Base-by-base conservation (phyloP, 2,888 invertebrate genomes). In the Drosophila suboccidentalis region DNA sequence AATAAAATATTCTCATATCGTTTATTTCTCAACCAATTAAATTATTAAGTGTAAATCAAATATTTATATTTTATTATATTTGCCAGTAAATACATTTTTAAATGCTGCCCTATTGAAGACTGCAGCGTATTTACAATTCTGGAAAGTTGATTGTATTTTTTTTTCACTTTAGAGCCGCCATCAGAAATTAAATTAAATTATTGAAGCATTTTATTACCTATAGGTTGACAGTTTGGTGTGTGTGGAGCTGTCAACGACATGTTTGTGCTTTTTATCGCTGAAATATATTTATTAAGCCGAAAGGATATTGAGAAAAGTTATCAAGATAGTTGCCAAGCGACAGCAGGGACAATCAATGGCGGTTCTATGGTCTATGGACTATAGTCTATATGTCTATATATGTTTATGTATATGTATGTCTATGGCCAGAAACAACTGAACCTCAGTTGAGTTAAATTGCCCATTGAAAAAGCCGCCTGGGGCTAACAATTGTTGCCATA, bases 381-480 rank as follows among this genome's bases (percentile, higher is more conserved):
- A 46, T 57, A 22, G 36, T 36, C 46, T 46, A 22, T 47, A 26
- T 26, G 49, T 38, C 55, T 44, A 44, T 58, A 26, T 26, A 26
- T 26, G 5, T 26, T 6, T 26, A n/a, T n/a, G n/a, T 46, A 22
- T 39, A 26, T 26, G 58, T 39, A 26, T 26, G 47, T 38, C 55
- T 44, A 44, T 58, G 38, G 34, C 41, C 43, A 47, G 57, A 68
- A 79, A 70, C 82, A 85, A 87, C 76, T 71, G 70, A 65, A 82
- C 85, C 63, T 70, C 65, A 51, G 66, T 54, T 53, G 76, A 74
- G 71, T 81, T 84, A 81, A 84, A 84, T 84, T 80, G 89, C 75
- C 89, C 87, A 83, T 89, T 89, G 84, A 83, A 81, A 87, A 54
- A 41, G 77, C 75, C 71, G 89, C 85, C 72, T 47, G 68, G 77